Evolutionary conservation across 1,140 invertebrate genomes (phyloP), one percentile per base, ranked within the genome.

Genomic region (Euglossa dilemma): DNA sequence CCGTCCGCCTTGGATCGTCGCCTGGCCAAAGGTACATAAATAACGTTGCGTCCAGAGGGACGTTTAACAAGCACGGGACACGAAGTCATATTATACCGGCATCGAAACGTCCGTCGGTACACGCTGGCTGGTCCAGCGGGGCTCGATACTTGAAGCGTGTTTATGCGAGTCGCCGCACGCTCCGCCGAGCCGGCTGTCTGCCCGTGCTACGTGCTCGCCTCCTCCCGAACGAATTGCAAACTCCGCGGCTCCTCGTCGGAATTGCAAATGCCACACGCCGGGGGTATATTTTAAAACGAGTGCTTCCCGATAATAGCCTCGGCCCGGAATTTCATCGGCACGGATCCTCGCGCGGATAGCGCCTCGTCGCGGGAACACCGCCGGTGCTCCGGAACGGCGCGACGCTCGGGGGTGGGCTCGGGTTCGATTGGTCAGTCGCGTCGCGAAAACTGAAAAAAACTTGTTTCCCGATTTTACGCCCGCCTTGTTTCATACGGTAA

Each of bases 211-310:
- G 80, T 80, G 71, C 61, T 64, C 83, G 83, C 72, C 74, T 80
- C 67, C 78, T 87, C 61, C 64, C 86, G 59, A 74, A 81, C 86
- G 91, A 92, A 91, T 91, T 86, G 89, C 90, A 91, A 91, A 90
- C 86, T 85, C 86, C 86, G 85, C 36, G 59, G 36, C 66, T 88
- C 77, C 87, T 91, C 90, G 86, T 93, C 87, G 88, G 92, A 92
- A 93, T 92, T 93, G 91, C 91, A 93, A 92, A 92, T 92, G 78
- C 70, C 76, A 66, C 81, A 82, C 83, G 85, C 85, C 75, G 85
- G 87, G 84, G 86, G 83, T 88, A 88, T 89, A 92, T 92, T 93
- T 93, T 92, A 91, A 93, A 93, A 92, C 91, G 90, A 91, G 87
- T 87, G 91, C 90, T 91, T 90, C 85, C 85, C 90, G 90, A 92